These are phyloP conservation scores for Drosophila parthenogenetica DNA, from an alignment of 2,888 invertebrate genomes.

Conservation along the genomic window DNA sequence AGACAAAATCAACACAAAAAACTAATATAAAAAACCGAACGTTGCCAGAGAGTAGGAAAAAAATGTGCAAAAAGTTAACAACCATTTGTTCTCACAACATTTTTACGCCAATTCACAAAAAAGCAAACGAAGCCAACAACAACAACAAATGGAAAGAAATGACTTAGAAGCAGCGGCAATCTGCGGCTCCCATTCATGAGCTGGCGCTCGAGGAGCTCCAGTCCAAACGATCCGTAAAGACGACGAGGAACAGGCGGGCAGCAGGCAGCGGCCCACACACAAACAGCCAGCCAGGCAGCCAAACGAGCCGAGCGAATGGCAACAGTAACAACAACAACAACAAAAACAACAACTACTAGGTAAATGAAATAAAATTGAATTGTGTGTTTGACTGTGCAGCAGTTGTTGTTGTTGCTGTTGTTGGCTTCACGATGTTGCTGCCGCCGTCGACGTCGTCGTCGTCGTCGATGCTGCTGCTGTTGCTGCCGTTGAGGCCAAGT, in stretches of 20 bases:
- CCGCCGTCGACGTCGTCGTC: slow-evolving; percentile 16
- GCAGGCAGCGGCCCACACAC: slow-evolving; percentile 68
- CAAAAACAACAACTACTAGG: slow-evolving; percentile 53
- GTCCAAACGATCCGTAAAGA: slow-evolving; percentile 51
- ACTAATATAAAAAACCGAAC: slow-evolving; percentile 45
- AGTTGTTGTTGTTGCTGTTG: slow-evolving; percentile 55
- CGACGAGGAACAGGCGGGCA: slow-evolving; percentile 22
- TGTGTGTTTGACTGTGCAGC: slow-evolving; percentile 72
- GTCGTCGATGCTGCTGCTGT: slow-evolving; percentile 33
- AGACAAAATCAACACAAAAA: slow-evolving; percentile 48
- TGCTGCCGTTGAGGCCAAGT: slow-evolving; percentile 76
- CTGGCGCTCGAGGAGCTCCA: slow-evolving; percentile 75
- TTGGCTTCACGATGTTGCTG: slow-evolving; percentile 67
- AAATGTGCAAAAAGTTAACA: slow-evolving; percentile 77
- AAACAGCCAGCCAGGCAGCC: slow-evolving; percentile 63
- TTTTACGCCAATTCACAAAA: slow-evolving; percentile 80
- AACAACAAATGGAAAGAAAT: slow-evolving; percentile 50
- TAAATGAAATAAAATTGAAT: slow-evolving; percentile 78
- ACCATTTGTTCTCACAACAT: slow-evolving; percentile 81
- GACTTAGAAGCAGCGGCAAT: slow-evolving; percentile 72
- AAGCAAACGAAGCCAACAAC: slow-evolving; percentile 37
- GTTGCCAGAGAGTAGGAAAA: slow-evolving; percentile 38
- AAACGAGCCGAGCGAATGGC: slow-evolving; percentile 61
- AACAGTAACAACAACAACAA: slow-evolving; percentile 30
- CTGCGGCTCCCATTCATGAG: slow-evolving; percentile 73